phyloP scores from a whole-genome alignment of 2,888 invertebrate genomes.

The Hofmannophila pseudospretella region DNA sequence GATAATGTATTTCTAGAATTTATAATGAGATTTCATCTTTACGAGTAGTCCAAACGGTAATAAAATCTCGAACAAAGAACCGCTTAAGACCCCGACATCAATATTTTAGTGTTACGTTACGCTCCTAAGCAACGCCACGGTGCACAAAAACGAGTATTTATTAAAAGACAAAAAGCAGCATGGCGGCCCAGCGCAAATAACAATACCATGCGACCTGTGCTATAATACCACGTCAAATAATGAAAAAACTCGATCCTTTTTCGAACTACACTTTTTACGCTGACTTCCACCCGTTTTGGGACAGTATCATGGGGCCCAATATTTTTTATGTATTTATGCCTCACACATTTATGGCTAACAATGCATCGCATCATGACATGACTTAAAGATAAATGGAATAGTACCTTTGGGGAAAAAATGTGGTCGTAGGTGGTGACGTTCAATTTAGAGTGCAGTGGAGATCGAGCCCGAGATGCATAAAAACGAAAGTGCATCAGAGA shows the following conservation, averaged over 20 bases:
- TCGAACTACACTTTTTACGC: slow-evolving; percentile 36
- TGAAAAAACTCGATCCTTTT: slow-evolving; percentile 34
- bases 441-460: slow-evolving; percentile 53
- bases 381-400: slow-evolving; percentile 61
- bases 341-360: too few relatives aligned
- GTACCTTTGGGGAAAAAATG: slow-evolving; percentile 39
- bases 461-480: slow-evolving; percentile 48
- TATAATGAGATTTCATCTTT: slow-evolving; percentile 13
- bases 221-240: slow-evolving; percentile 23
- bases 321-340: slow-evolving; percentile 41
- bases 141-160: slow-evolving; percentile 8
- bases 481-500: slow-evolving; percentile 60
- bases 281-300: slow-evolving; percentile 32
- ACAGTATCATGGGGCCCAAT: too few relatives aligned
- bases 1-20: slow-evolving; percentile 7
- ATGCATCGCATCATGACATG: slow-evolving; percentile 59
- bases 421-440: slow-evolving; percentile 42
- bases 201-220: slow-evolving; percentile 29
- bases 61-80: slow-evolving; percentile 13
- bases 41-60: slow-evolving; percentile 7
- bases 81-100: slow-evolving; percentile 8
- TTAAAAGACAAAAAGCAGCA: slow-evolving; percentile 5
- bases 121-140: slow-evolving; percentile 4
- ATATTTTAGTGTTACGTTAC: slow-evolving; percentile 9
- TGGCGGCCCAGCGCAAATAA: slow-evolving; percentile 23